These are phyloP conservation scores for Physella acuta DNA, from an alignment of 1,140 invertebrate genomes.

Conservation along the genomic window DNA sequence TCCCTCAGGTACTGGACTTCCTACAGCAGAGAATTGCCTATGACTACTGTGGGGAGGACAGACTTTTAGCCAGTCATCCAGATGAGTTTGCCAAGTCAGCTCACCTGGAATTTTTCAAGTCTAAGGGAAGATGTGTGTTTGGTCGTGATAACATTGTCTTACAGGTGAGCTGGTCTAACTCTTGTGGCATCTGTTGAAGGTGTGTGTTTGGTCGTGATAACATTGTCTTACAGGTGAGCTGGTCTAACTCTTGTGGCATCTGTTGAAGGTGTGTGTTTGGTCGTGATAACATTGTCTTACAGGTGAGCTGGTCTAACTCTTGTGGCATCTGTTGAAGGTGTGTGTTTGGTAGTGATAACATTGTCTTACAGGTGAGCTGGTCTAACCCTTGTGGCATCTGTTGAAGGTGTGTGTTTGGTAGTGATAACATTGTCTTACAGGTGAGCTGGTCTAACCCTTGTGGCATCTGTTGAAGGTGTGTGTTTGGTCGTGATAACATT, in stretches of 20 bases:
- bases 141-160: conserved; percentile 48
- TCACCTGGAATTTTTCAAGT: conserved; percentile 47
- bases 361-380: conserved; percentile 44
- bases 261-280: conserved; percentile 40
- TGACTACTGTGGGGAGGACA: conserved; percentile 51
- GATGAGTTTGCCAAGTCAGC: conserved; percentile 38
- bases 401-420: background rate
- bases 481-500: background rate
- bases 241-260: too few species aligned
- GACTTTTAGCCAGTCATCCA: conserved; percentile 36
- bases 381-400: too few species aligned
- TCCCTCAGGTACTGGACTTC: conserved; percentile 47
- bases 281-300: conserved; percentile 44
- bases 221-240: conserved; percentile 43
- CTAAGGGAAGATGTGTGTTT: conserved; percentile 43
- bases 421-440: background rate
- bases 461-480: background rate
- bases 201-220: conserved; percentile 48
- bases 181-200: conserved; percentile 16
- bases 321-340: conserved; percentile 20
- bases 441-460: background rate
- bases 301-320: too few species aligned
- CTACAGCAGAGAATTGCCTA: conserved; percentile 48
- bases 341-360: conserved; percentile 48
- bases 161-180: conserved; percentile 42